Percentiles rank a stretch among this genome's conserved stretches.
Evolutionary conservation across 2,113 vertebrate genomes (phyloP).

Genomic region (Chroicocephalus ridibundus): DNA sequence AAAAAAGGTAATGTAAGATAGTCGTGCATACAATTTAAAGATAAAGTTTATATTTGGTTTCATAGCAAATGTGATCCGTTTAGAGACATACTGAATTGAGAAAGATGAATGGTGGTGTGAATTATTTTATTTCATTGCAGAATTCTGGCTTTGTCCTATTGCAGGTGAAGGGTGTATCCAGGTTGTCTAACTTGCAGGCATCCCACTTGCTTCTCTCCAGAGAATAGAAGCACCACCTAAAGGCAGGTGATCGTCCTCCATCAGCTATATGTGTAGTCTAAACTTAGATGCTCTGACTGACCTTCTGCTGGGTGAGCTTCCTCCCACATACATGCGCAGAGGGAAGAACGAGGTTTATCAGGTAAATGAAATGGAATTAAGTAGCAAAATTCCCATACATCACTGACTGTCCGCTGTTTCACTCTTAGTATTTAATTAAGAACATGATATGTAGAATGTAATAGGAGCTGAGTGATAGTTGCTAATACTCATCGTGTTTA

Average conservation of each 20-base stretch:
- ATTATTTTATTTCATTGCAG: background rate
- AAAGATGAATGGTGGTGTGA: background rate
- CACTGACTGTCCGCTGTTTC: background rate
- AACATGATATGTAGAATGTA: background rate
- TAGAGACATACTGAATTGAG: background rate
- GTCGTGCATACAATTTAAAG: background rate
- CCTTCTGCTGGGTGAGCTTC: background rate
- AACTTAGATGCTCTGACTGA: background rate
- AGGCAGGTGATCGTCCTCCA: background rate
- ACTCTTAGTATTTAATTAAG: background rate
- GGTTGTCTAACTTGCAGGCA: background rate
- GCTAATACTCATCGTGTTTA: background rate
- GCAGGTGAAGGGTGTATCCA: background rate
- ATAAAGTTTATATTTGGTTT: background rate
- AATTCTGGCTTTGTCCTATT: background rate
- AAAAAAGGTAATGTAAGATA: background rate
- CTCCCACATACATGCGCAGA: accelerated
- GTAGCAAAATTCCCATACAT: background rate
- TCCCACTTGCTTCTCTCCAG: background rate
- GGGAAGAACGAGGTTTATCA: background rate
- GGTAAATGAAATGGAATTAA: background rate
- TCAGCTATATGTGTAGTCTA: accelerated
- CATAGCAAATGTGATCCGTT: background rate
- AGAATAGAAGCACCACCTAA: background rate
- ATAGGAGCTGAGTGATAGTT: background rate